Base-by-base conservation (phyloP, 2,888 invertebrate genomes). In the Drosophila peninsularis region DNA sequence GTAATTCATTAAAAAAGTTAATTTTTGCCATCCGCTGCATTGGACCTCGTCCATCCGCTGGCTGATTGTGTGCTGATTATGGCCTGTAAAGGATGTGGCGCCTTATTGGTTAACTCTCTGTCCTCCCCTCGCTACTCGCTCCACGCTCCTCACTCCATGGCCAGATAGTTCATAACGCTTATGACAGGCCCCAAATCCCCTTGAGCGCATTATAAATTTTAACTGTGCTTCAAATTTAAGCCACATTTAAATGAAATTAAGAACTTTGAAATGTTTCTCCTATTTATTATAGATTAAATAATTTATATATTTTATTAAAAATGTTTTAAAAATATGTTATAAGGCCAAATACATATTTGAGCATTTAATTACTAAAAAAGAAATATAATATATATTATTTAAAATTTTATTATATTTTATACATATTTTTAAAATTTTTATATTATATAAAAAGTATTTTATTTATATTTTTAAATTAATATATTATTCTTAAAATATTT, bases 1-100 rank as follows among this genome's bases (percentile, higher is more conserved):
- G 89, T 76, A 83, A 85, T 85, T 85, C 84, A 88, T 85, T 88
- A 88, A 84, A 88, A 83, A 84, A 82, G 83, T 84, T 84, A 85
- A 84, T 82, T 84, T 88, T 71, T 69, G 78, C 83, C 88, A 84
- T 84, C 83, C 83, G 83, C 76, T 68, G 79, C 79, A 79, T 72
- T 78, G 80, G 72, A 55, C 69, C 68, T 66, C 63, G 65, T 41
- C 62, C 75, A 76, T 67, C 78, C 83, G 78, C 65, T 82, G 69
- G 54, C 80, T 71, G 83, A 83, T 83, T 83, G 83, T 82, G 80
- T 80, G 58, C 75, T 82, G 83, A 83, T 83, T 83, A 85, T 86
- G 88, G 86, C 69, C 71, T 67, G 68, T 58, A 73, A 88, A 82
- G 83, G 86, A 88, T 85, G 73, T 78, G 75, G 62, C 66, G 75